Base-by-base conservation (phyloP, 2,797 vertebrate genomes). In the Synaphobranchus kaupii region DNA sequence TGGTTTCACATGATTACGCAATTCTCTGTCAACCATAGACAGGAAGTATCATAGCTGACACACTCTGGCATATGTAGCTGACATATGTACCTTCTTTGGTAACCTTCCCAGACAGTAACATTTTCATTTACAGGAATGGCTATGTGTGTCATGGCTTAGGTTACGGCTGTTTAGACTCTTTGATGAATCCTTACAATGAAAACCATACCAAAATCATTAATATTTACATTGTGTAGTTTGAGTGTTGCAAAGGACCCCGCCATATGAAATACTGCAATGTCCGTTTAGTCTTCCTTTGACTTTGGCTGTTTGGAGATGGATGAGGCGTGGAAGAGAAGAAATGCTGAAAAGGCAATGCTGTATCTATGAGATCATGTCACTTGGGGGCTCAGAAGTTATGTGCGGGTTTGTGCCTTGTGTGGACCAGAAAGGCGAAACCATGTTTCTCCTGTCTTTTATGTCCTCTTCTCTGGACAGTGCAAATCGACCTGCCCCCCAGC, bases 401-500 rank as follows among this genome's bases (percentile, higher is more conserved):
- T 86, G 48, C 7, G 39, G 44, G n/a, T 48, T 20, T n/a, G 1
- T n/a, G 25, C 50, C 22, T 25, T n/a, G 44, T 52, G 50, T 25
- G 25, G 80, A 48, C 80, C 20, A 8, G 12, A 47, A n/a, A 10
- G 25, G 54, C 28, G 28, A 54, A 84, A 50, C 85, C n/a, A 5
- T 83, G 47, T 20, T 34, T 31, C 39, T 50, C 28, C 7, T 28
- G 12, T 50, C 73, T 78, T 7, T 54, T 0, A 39, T 84, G 85
- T 22, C 28, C 86, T n/a, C 1, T 56, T 52, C 22, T 86, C 89
- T 85, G 56, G 66, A 73, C 90, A 99, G 98, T 98, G 87, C 95
- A 98, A 94, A 97, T 99, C 56, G 90, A 94, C 86, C 92, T 99
- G 84, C 97, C 97, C 2, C 84, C 95, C 4, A 94, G 91, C 50